These are phyloP conservation scores for Anomalospiza imberbis DNA, from an alignment of 2,797 vertebrate species.

Conservation along the genomic window DNA sequence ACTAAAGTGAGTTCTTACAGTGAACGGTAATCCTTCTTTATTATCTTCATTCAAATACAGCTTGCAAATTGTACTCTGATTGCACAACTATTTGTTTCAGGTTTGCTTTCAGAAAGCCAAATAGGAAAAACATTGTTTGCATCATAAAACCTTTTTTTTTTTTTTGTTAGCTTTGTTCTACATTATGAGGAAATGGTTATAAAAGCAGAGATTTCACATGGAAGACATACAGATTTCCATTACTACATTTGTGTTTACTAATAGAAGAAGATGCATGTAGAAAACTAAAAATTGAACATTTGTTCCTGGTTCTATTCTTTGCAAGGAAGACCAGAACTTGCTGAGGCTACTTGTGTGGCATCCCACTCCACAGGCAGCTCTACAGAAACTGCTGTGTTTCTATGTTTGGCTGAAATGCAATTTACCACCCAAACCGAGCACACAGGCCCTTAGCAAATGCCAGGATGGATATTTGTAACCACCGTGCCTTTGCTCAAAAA, in stretches of 20 bases:
- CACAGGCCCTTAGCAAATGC: neutral
- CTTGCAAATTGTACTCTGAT: neutral
- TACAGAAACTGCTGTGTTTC: constrained; percentile 15
- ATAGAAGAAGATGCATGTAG: neutral
- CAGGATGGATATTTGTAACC: neutral
- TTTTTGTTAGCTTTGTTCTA: neutral
- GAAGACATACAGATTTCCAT: neutral
- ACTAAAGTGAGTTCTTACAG: neutral
- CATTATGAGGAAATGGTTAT: neutral
- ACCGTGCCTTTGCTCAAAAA: constrained; percentile 6
- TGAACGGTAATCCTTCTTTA: constrained; percentile 11
- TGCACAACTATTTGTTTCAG: constrained; percentile 13
- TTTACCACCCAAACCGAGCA: constrained; percentile 15
- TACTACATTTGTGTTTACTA: neutral
- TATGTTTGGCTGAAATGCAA: constrained; percentile 1
- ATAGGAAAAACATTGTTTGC: neutral
- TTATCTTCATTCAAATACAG: constrained; percentile 15
- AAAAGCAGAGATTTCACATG: neutral
- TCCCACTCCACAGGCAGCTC: neutral
- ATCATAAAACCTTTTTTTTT: neutral
- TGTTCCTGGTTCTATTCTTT: neutral
- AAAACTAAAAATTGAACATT: neutral
- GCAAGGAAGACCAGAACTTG: neutral
- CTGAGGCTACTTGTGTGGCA: constrained; percentile 43
- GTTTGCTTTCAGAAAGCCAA: constrained; percentile 5